Conservation (phyloP, 1,140 invertebrate species). For the Tetramorium parvispinum region DNA sequence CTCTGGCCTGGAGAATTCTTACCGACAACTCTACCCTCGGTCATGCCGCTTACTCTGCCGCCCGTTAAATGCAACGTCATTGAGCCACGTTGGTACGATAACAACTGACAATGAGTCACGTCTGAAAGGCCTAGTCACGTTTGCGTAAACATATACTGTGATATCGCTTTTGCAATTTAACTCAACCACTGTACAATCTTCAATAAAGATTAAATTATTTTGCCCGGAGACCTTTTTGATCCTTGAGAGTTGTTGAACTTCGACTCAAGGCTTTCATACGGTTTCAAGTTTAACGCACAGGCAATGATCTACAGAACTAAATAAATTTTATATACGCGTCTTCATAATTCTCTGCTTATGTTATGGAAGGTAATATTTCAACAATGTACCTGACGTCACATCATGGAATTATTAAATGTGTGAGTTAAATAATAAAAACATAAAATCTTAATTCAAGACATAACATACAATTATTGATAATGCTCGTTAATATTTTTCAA, state of each 20-base stretch:
- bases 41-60: slow-evolving; percentile 70
- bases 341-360: neutral
- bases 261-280: neutral
- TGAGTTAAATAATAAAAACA: neutral
- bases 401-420: neutral
- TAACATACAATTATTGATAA: neutral
- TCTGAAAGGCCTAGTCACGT: neutral
- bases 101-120: slow-evolving; percentile 15
- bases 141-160: neutral
- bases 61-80: slow-evolving; percentile 81
- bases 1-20: slow-evolving; percentile 83
- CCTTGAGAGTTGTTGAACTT: neutral
- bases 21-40: slow-evolving; percentile 75
- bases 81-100: slow-evolving; percentile 81
- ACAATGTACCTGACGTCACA: neutral
- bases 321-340: neutral
- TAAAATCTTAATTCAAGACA: neutral
- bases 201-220: neutral
- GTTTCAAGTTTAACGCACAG: neutral
- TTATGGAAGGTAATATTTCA: neutral
- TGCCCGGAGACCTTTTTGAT: neutral
- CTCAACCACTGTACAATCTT: neutral
- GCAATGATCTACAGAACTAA: neutral
- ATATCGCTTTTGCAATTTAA: neutral
- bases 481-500: neutral